Evolutionary conservation across 35 echinoderm and acorn worm species (phyloP).

Genomic region (Chiridota heheva): DNA sequence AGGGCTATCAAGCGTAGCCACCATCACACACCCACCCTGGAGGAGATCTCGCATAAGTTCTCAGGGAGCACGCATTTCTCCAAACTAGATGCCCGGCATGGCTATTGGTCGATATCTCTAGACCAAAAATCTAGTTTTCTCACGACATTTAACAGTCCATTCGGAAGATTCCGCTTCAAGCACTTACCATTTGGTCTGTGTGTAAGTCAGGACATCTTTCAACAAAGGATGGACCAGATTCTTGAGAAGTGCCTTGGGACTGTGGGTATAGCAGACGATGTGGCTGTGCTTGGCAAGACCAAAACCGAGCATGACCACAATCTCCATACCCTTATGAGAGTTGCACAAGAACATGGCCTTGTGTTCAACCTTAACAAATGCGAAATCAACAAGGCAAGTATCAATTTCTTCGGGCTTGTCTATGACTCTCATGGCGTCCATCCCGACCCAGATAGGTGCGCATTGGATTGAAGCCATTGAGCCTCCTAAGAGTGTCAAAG

Average conservation of each 20-base stretch:
- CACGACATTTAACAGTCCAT: constrained; percentile 58
- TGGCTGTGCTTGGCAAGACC: constrained; percentile 40
- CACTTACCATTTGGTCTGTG: constrained; percentile 49
- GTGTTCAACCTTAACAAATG: constrained; percentile 44
- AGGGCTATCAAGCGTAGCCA: constrained; percentile 39
- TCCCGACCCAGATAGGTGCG: constrained; percentile 18
- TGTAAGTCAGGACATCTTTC: constrained; percentile 59
- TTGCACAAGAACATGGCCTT: constrained; percentile 30
- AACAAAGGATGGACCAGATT: constrained; percentile 51
- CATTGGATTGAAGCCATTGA: constrained; percentile 7
- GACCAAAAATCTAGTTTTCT: constrained; percentile 39
- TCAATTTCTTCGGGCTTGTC: constrained; percentile 47
- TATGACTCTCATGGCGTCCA: constrained; percentile 31
- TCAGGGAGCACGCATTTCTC: constrained; percentile 25
- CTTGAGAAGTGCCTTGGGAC: constrained; percentile 49
- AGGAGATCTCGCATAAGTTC: constrained; percentile 71
- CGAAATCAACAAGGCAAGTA: constrained; percentile 26
- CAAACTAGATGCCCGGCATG: constrained; percentile 53
- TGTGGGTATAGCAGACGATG: constrained; percentile 64
- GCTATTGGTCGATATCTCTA: constrained; percentile 52
- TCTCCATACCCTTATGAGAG: constrained; percentile 27
- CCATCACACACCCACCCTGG: constrained; percentile 63
- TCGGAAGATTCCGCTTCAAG: constrained; percentile 42
- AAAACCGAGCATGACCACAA: constrained; percentile 32
- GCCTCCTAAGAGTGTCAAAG: constrained; percentile 15